These are phyloP conservation scores for Xanthorhoe spadicearia DNA, from an alignment of 2,888 invertebrate genomes.

Conservation along the genomic window DNA sequence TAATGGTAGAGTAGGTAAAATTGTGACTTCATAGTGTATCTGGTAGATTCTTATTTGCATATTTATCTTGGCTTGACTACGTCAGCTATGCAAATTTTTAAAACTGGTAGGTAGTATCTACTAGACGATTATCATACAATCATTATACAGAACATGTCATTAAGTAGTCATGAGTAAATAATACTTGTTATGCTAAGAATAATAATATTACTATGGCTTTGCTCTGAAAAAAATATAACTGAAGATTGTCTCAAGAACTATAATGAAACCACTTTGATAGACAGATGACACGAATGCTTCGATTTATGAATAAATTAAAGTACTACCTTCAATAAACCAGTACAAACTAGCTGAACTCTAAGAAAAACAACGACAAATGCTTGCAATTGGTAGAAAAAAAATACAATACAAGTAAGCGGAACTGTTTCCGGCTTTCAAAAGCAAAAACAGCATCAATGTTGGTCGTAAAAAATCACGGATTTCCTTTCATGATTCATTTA, in stretches of 20 bases:
- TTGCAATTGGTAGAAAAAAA: conserved; percentile 7
- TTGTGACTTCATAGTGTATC: neutral
- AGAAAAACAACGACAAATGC: neutral
- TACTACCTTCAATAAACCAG: neutral
- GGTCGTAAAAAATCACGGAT: conserved; percentile 32
- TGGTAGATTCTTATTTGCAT: neutral
- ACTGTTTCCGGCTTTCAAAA: conserved; percentile 17
- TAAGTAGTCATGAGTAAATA: neutral
- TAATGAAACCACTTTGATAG: neutral
- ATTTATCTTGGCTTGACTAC: conserved; percentile 2
- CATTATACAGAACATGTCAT: neutral
- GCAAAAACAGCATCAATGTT: conserved; percentile 34
- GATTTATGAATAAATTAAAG: neutral
- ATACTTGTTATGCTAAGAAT: neutral
- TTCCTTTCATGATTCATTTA: conserved; percentile 35
- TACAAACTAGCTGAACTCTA: neutral
- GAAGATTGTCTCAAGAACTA: neutral
- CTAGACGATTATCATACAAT: neutral
- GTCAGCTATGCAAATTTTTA: conserved; percentile 23
- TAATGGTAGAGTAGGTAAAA: too few relatives aligned
- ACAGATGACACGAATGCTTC: neutral
- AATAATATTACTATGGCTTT: neutral
- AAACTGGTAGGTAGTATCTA: neutral
- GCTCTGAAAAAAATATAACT: neutral
- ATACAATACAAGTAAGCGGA: conserved; percentile 16